phyloP scores from a whole-genome alignment of 2,113 vertebrate species.

The Antechinus stuartii region DNA sequence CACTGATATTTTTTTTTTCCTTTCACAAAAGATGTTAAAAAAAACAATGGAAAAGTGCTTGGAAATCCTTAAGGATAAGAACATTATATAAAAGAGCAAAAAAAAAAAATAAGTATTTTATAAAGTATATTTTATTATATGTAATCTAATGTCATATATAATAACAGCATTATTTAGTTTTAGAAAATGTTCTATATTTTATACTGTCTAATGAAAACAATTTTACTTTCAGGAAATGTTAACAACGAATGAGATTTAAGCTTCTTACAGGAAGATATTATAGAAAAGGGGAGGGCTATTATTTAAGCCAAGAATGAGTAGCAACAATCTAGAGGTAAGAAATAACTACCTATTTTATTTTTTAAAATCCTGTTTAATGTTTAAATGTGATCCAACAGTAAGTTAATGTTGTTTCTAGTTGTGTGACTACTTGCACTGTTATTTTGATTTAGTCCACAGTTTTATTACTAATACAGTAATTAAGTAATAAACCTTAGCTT shows the following conservation, averaged over 20 bases:
- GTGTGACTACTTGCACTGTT: background rate
- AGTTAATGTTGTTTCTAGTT: constrained; percentile 18
- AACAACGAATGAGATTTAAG: background rate
- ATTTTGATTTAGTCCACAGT: constrained; percentile 46
- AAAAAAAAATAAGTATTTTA: background rate
- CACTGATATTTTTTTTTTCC: constrained; percentile 16
- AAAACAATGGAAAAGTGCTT: background rate
- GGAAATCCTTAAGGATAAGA: background rate
- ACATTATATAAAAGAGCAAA: background rate
- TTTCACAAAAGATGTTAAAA: constrained; percentile 25
- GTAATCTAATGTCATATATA: background rate
- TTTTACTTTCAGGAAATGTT: background rate
- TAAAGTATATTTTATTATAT: background rate
- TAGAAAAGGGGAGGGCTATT: background rate
- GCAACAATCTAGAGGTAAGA: background rate
- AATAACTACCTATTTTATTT: background rate
- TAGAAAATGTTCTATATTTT: background rate
- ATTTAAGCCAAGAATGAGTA: constrained; percentile 18
- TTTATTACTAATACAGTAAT: constrained; percentile 2
- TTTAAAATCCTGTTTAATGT: constrained; percentile 2
- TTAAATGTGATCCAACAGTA: background rate
- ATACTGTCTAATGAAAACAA: background rate
- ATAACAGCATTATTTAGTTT: background rate
- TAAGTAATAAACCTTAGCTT: background rate
- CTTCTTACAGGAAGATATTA: background rate